Evolutionary conservation across 2,888 invertebrate genomes (phyloP), one percentile per base, ranked within the genome.

Genomic region (Agrochola lychnidis): DNA sequence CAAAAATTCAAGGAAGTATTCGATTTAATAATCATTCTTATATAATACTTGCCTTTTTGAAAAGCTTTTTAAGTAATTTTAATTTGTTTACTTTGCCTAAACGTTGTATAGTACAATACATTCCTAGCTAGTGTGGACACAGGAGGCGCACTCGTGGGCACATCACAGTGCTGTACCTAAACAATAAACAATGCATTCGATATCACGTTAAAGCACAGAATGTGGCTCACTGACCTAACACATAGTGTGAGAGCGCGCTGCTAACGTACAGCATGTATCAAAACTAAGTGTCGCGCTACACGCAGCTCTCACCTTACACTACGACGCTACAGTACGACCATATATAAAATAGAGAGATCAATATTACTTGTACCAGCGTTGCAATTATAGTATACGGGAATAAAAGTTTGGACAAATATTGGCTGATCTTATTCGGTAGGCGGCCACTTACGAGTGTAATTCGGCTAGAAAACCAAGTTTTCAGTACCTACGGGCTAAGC

Each of bases 341-440:
- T 42, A 77, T 84, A 89, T 25, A 88, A 85, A 84, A 87, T 88
- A 88, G 87, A 88, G 86, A 89, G 88, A 91, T 91, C 90, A 88
- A 63, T 87, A 85, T 82, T 79, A 87, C 83, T 92, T 91, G 92
- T 92, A 92, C 91, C 89, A 91, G 93, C 90, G 90, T 93, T 91
- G 88, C 91, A 80, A 79, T 30, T 82, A 81, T 90, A 91, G 90
- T 91, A 89, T 91, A 88, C 84, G 74, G 69, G 70, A 66, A 79
- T 48, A 40, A 72, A 75, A 56, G 71, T 75, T 81, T 73, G 82
- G 72, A 76, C 78, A 82, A 87, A 87, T 76, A 78, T 89, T 87
- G 84, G 82, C 71, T 78, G 66, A 70, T 40, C 19, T 62, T 30
- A n/a, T 67, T 36, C 22, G 4, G 53, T 22, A 64, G 36, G 30